Evolutionary conservation across 2,888 invertebrate genomes (phyloP), one percentile per base, ranked within the genome.

Genomic region (Scotopteryx bipunctaria): DNA sequence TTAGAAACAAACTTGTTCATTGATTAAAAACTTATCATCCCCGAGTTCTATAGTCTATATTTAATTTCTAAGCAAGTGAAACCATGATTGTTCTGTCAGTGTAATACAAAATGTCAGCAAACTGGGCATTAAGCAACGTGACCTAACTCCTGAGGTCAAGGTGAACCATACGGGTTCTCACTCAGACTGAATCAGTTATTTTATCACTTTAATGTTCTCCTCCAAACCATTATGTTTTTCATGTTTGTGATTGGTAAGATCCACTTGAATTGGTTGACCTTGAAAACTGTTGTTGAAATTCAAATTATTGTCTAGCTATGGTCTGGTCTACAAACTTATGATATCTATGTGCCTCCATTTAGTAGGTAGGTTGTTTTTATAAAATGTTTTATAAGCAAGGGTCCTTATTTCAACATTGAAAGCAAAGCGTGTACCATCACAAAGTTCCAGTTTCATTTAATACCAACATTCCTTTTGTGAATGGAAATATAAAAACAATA

Each of bases 61-160:
- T n/a, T n/a, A n/a, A 25, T 25, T 25, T 25, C n/a, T 9, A n/a
- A 25, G n/a, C n/a, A n/a, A n/a, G n/a, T n/a, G n/a, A n/a, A n/a
- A n/a, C n/a, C n/a, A n/a, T n/a, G n/a, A n/a, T n/a, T n/a, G n/a
- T n/a, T n/a, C n/a, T n/a, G n/a, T n/a, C n/a, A 14, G 31, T 14
- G 5, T 23, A 38, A 11, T 23, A n/a, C n/a, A 33, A 33, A 41
- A 27, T 48, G 41, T 2, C 19, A 15, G 17, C 32, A 25, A 25
- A 15, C 21, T 35, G 38, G 31, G 31, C 37, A 15, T 35, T 31
- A 19, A 48, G 45, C 49, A 27, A 45, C 15, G 36, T 42, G 32
- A 37, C 53, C 47, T 43, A 43, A 32, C 42, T 43, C 25, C 31
- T n/a, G 58, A 16, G 61, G 55, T 59, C 61, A 63, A 59, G 63